These are phyloP conservation scores for Campylorhamphus procurvoides DNA, from an alignment of 2,113 vertebrate genomes.

Conservation along the genomic window DNA sequence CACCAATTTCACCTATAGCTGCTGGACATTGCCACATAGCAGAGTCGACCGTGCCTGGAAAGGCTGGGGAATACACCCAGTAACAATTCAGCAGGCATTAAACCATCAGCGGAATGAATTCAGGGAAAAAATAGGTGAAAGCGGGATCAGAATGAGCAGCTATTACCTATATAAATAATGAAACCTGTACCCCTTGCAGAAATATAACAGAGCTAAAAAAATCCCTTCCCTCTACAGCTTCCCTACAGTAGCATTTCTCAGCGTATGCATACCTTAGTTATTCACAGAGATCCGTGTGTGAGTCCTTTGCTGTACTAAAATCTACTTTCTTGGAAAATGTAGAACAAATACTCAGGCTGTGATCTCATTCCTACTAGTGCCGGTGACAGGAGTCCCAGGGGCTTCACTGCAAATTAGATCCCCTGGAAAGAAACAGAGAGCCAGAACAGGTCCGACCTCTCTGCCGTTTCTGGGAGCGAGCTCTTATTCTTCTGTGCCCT, in stretches of 20 bases:
- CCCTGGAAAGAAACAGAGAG: constrained; percentile 31
- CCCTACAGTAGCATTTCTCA: neutral
- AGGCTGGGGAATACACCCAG: neutral
- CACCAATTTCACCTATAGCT: neutral
- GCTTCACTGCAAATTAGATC: constrained; percentile 58
- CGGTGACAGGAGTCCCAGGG: constrained; percentile 24
- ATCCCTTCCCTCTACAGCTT: neutral
- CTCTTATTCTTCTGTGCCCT: neutral
- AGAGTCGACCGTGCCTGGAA: neutral
- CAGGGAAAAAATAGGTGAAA: neutral
- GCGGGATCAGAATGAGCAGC: neutral
- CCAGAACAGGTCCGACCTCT: constrained; percentile 15
- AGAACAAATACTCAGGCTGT: neutral
- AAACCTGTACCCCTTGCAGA: neutral
- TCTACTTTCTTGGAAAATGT: constrained; percentile 24
- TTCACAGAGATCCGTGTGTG: neutral
- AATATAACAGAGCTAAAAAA: neutral
- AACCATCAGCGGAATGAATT: neutral
- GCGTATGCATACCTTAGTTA: neutral
- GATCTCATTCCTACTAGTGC: constrained; percentile 44
- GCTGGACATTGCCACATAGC: neutral
- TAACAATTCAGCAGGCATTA: neutral
- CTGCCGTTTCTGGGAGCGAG: constrained; percentile 16
- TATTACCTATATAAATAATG: neutral
- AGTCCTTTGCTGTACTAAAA: constrained; percentile 14